Base-by-base conservation (phyloP, 1,140 invertebrate species). In the Cephus cinctus region DNA sequence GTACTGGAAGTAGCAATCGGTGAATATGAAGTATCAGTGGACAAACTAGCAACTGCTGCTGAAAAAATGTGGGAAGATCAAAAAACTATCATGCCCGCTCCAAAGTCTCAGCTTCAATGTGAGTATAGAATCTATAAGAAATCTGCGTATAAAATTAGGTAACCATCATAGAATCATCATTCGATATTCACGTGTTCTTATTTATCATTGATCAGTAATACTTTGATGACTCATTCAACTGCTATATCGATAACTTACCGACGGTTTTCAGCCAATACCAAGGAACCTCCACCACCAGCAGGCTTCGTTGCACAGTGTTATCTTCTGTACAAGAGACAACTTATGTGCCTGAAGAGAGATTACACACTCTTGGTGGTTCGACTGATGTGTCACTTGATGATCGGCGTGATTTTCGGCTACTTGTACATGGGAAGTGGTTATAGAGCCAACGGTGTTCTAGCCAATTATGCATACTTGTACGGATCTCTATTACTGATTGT, bases 401-500 rank as follows among this genome's bases (percentile, higher is more conserved):
- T 96, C 35, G 92, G 88, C 6, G 72, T 94, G 1, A 76, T 96
- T 36, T 95, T 97, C 67, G 93, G 94, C 1, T 88, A 94, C 57
- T 74, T 96, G 1, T 97, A 96, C 68, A 82, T 81, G 61, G 86
- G 87, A 52, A 94, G 95, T 21, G 94, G 94, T 11, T 86, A 86
- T 52, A 86, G 90, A 61, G 92, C 92, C 0, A 86, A 85, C 55
- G 87, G 87, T 35, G 87, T 92, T 14, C 81, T 94, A 35, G 93
- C 90, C 45, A 98, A 97, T 76, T 91, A 92, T 57, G 90, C 92
- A 2, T 96, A 92, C 59, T 73, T 97, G 1, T 98, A 96, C 69
- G 94, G 95, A 52, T 88, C 89, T 11, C 84, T 94, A 61, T 73
- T 97, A 34, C 86, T 97, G 44, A 81, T 96, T 12, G 90, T 96